Percentiles rank a stretch among this genome's conserved stretches.
Evolutionary conservation across 2,888 invertebrate species (phyloP).

Genomic region (Eupithecia vulgata): DNA sequence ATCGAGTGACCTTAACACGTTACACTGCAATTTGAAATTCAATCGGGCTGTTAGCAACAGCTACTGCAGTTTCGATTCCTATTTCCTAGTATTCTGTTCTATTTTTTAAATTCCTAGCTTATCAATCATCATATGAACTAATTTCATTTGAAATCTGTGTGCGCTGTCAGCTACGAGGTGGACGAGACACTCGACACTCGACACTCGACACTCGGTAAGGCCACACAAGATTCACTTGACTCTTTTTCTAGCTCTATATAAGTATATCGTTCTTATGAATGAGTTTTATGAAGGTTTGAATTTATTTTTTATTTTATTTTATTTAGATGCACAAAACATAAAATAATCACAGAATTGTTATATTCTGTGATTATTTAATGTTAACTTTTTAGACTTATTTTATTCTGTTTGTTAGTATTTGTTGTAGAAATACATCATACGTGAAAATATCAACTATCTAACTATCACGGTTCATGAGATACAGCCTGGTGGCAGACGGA

Average conservation of each 20-base stretch:
- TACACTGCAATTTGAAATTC: conserved; percentile 32
- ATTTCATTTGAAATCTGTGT: conserved; percentile 68
- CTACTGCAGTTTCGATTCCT: conserved; percentile 38
- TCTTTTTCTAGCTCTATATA: conserved; percentile 61
- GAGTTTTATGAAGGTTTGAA: conserved; percentile 50
- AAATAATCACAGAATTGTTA: too few species aligned
- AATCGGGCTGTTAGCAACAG: conserved; percentile 30
- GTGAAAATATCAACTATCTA: too few species aligned
- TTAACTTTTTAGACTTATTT: too few species aligned
- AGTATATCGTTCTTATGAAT: conserved; percentile 51
- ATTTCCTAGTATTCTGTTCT: conserved; percentile 59
- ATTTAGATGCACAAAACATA: too few species aligned
- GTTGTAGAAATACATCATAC: too few species aligned
- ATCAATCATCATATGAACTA: conserved; percentile 63
- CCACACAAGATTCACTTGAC: conserved; percentile 46
- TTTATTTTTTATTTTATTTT: too few species aligned
- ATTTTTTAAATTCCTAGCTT: conserved; percentile 57
- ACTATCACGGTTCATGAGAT: too few species aligned
- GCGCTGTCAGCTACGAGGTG: conserved; percentile 70
- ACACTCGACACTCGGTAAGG: conserved; percentile 62
- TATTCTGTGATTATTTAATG: too few species aligned
- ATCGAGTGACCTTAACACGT: conserved; percentile 14
- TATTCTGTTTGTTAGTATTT: too few species aligned
- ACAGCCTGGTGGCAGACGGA: too few species aligned
- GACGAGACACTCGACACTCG: conserved; percentile 66